These are phyloP conservation scores for Smittia aterrima DNA, from an alignment of 2,888 invertebrate genomes.

Conservation along the genomic window DNA sequence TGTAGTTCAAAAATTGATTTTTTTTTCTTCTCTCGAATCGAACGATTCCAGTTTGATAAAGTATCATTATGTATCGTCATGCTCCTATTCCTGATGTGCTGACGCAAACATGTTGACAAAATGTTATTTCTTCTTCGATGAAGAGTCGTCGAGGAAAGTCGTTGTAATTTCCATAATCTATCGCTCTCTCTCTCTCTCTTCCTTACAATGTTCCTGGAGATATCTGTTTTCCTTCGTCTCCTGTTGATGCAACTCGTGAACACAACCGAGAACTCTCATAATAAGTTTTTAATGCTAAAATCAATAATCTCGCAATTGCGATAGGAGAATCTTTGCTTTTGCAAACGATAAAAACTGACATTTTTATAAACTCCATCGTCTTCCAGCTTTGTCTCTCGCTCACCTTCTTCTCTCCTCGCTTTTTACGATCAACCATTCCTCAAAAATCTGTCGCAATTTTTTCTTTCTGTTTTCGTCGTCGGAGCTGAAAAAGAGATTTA, in stretches of 20 bases:
- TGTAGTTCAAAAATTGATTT: slow-evolving; percentile 16
- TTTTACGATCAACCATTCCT: background rate
- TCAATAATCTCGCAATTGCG: slow-evolving; percentile 31
- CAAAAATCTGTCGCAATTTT: background rate
- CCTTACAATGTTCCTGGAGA: background rate
- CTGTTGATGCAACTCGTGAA: slow-evolving; percentile 17
- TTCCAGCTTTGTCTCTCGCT: background rate
- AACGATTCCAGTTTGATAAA: slow-evolving; percentile 31
- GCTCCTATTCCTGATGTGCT: background rate
- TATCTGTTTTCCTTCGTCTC: slow-evolving; percentile 11
- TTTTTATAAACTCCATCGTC: background rate
- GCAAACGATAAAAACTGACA: slow-evolving; percentile 3
- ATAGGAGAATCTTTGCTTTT: background rate
- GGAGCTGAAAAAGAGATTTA: slow-evolving; percentile 22
- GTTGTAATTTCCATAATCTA: slow-evolving; percentile 37
- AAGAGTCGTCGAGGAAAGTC: background rate
- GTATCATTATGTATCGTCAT: slow-evolving; percentile 34
- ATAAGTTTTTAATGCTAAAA: slow-evolving; percentile 37
- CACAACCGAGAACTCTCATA: background rate
- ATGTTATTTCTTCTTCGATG: background rate
- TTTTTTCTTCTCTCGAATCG: background rate
- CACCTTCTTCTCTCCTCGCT: background rate
- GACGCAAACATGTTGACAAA: slow-evolving; percentile 32
- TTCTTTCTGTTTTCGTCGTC: background rate
- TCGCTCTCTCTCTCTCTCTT: background rate